Conservation (phyloP, 2,113 vertebrate genomes). For the Crotalus viridis region DNA sequence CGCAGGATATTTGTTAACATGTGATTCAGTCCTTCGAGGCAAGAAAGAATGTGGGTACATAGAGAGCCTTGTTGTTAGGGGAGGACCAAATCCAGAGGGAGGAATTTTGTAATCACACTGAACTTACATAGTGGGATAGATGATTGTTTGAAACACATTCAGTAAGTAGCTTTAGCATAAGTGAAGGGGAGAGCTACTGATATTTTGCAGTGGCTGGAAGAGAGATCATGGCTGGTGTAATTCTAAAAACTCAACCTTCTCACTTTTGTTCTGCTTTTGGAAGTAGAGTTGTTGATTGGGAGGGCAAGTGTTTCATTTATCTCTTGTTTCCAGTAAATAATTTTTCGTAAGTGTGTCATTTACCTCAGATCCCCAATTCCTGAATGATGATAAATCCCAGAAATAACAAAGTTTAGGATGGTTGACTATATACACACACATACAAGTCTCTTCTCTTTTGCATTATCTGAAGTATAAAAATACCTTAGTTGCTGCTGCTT, state of each 20-base stretch:
- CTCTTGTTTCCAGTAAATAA: not conserved
- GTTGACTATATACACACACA: not conserved
- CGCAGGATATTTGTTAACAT: not conserved
- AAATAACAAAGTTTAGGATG: not conserved
- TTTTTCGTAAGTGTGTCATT: not conserved
- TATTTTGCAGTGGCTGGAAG: not conserved
- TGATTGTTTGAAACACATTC: not conserved
- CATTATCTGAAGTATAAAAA: not conserved
- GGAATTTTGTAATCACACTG: not conserved
- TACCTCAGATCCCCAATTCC: not conserved
- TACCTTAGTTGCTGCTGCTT: not conserved
- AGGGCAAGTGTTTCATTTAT: not conserved
- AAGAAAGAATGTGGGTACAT: not conserved
- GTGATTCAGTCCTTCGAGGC: not conserved
- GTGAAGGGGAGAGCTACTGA: not conserved
- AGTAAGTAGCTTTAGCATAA: not conserved
- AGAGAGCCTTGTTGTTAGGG: not conserved
- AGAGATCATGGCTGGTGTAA: not conserved
- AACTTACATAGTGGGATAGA: not conserved
- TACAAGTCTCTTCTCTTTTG: not conserved
- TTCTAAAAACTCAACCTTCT: not conserved
- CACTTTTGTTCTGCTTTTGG: not conserved
- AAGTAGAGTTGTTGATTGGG: not conserved
- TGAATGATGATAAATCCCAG: not conserved
- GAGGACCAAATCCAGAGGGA: not conserved